Evolutionary conservation across 2,888 invertebrate genomes (phyloP).

Genomic region (Leucoptera coffeella): DNA sequence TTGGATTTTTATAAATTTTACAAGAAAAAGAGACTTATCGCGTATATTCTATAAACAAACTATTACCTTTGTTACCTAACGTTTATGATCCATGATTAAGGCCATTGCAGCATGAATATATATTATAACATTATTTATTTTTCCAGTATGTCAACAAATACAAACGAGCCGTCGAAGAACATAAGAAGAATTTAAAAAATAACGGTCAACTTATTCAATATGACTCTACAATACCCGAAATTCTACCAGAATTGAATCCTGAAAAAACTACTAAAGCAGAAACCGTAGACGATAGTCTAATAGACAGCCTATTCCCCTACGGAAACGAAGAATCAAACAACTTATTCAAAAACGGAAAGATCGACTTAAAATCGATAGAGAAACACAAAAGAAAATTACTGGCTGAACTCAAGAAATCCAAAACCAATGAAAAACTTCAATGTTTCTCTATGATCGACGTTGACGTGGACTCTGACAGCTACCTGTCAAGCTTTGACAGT

Average conservation of each 20-base stretch:
- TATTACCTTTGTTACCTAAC: too few species aligned
- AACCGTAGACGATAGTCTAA: neutral
- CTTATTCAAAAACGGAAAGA: too few species aligned
- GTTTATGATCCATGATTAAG: too few species aligned
- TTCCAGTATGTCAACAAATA: slow-evolving; percentile 32
- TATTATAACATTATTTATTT: too few species aligned
- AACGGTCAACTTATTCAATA: slow-evolving; percentile 19
- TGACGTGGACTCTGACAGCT: slow-evolving; percentile 23
- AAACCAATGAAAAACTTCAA: slow-evolving; percentile 16
- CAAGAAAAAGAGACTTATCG: too few species aligned
- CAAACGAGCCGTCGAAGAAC: slow-evolving; percentile 17
- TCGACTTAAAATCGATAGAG: slow-evolving; percentile 29
- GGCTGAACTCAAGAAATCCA: slow-evolving; percentile 15
- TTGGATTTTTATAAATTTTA: too few species aligned
- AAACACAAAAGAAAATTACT: slow-evolving; percentile 26
- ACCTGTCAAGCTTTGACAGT: slow-evolving; percentile 26
- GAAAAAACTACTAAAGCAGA: slow-evolving; percentile 1
- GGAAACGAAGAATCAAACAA: too few species aligned
- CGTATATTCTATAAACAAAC: too few species aligned
- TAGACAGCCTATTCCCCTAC: slow-evolving; percentile 24
- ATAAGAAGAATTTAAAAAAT: slow-evolving; percentile 20
- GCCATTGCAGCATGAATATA: too few species aligned
- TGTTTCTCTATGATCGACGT: slow-evolving; percentile 46
- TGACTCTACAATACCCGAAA: slow-evolving; percentile 14
- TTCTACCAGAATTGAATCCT: slow-evolving; percentile 16